Evolutionary conservation across 2,113 vertebrate genomes (phyloP).

Genomic region (Caranx melampygus): DNA sequence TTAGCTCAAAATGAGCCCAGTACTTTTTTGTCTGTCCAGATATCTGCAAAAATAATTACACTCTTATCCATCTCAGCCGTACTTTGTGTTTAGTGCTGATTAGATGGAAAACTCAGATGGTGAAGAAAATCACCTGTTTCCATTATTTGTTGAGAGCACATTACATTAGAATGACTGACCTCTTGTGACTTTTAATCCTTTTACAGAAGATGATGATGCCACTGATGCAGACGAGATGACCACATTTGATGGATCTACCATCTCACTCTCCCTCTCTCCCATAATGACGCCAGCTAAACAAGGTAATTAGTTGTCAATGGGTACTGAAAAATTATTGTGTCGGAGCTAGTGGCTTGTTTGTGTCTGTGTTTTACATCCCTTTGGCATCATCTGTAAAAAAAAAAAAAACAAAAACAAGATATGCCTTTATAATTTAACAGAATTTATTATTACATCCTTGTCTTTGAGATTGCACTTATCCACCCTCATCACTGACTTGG

Average conservation of each 20-base stretch:
- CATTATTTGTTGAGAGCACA: not conserved
- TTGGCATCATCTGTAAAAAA: conserved; percentile 3
- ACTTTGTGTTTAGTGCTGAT: not conserved
- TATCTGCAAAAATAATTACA: not conserved
- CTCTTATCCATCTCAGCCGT: not conserved
- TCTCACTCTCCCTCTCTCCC: conserved; percentile 93
- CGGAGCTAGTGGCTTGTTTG: not conserved
- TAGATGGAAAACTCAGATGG: not conserved
- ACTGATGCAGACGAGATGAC: conserved; percentile 90
- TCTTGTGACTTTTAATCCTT: conserved; percentile 72
- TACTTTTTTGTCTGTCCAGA: not conserved
- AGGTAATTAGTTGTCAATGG: conserved; percentile 79
- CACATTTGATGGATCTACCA: conserved; percentile 93
- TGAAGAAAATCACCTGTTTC: not conserved
- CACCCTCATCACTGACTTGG: conserved; percentile 12
- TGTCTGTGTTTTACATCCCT: not conserved
- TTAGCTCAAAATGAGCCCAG: not conserved
- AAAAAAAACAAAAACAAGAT: not conserved
- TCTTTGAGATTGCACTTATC: not conserved
- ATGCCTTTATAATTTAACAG: not conserved
- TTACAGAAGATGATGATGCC: conserved; percentile 90
- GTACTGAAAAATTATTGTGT: conserved; percentile 3
- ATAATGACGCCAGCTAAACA: conserved; percentile 90
- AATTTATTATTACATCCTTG: not conserved
- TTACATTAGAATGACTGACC: not conserved